Percentiles rank a stretch among this genome's conserved stretches.
phyloP scores from a whole-genome alignment of 2,797 vertebrate genomes.

The Chrysocyon brachyurus region DNA sequence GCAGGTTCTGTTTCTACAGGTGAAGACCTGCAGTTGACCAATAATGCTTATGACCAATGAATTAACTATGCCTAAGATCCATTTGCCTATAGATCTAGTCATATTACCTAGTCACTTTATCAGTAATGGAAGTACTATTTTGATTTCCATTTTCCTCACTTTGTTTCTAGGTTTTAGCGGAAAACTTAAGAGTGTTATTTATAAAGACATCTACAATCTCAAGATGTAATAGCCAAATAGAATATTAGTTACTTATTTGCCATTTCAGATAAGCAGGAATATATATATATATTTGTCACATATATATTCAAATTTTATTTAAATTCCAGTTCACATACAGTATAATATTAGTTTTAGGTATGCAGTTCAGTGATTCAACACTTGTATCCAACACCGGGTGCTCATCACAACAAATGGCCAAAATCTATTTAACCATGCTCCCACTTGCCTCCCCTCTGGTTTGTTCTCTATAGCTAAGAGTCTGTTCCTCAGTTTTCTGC shows the following conservation, averaged over 20 bases:
- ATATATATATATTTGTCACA: neutral
- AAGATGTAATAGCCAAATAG: neutral
- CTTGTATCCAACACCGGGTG: neutral
- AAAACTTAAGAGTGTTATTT: neutral
- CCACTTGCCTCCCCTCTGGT: neutral
- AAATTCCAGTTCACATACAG: neutral
- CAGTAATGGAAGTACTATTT: neutral
- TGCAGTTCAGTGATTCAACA: neutral
- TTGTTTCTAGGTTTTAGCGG: neutral
- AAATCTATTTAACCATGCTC: neutral
- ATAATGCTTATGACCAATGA: neutral
- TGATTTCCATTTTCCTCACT: neutral
- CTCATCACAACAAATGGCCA: neutral
- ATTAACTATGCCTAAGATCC: neutral
- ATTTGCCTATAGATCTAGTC: neutral
- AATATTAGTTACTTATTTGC: neutral
- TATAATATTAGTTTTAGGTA: neutral
- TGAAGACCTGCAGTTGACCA: neutral
- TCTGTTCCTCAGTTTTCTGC: neutral
- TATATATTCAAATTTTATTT: neutral
- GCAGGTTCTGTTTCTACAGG: neutral
- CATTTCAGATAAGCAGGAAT: neutral
- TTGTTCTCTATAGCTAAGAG: neutral
- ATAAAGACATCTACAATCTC: neutral
- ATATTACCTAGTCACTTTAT: neutral